Evolutionary conservation across 2,888 invertebrate genomes (phyloP).

Genomic region (Cataglyphis cursor): DNA sequence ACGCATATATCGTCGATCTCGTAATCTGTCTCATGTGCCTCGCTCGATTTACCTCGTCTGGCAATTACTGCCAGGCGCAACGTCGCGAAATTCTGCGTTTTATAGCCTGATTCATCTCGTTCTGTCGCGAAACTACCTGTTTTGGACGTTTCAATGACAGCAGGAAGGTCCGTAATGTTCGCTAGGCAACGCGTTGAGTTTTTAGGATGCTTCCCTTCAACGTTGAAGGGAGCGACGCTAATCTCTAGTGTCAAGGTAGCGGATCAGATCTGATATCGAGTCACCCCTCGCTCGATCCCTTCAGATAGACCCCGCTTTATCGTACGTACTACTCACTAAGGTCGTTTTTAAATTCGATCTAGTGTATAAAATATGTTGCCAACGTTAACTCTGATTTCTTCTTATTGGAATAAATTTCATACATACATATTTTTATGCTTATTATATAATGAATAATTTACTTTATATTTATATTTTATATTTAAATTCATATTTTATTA

Average conservation of each 20-base stretch:
- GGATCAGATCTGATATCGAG: conserved; percentile 75
- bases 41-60: conserved; percentile 64
- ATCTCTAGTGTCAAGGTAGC: conserved; percentile 76
- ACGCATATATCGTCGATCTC: conserved; percentile 25
- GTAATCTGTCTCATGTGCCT: conserved; percentile 56
- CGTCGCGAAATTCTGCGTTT: conserved; percentile 68
- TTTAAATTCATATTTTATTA: background rate
- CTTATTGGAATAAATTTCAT: background rate
- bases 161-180: conserved; percentile 64
- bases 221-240: conserved; percentile 67
- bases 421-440: conserved; percentile 5
- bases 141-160: conserved; percentile 75
- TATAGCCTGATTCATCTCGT: conserved; percentile 59
- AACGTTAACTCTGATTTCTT: background rate
- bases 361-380: conserved; percentile 20
- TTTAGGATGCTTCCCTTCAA: conserved; percentile 64
- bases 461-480: no score
- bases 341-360: conserved; percentile 53
- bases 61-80: conserved; percentile 58
- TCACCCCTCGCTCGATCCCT: conserved; percentile 62
- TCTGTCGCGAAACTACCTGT: conserved; percentile 57
- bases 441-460: conserved; percentile 7
- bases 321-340: conserved; percentile 57
- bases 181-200: conserved; percentile 48
- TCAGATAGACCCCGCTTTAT: conserved; percentile 62